A percentile compares a stretch with the other conserved stretches of the same genome.
Evolutionary conservation across 2,797 vertebrate genomes (phyloP).

Genomic region (Corythornis leucogaster): DNA sequence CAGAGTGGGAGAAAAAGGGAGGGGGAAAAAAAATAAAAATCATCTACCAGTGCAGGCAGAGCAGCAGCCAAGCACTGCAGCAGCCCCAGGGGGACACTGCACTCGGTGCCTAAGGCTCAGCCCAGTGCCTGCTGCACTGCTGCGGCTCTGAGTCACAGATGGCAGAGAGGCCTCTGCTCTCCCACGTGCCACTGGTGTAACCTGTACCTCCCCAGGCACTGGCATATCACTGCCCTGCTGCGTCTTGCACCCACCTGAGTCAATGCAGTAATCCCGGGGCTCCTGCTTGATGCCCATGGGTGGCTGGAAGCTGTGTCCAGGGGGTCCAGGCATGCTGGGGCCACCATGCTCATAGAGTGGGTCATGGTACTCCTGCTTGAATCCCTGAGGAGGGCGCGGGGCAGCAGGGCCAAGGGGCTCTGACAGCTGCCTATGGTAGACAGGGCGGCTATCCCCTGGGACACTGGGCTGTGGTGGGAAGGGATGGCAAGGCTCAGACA

Average conservation of each 20-base stretch:
- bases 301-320: conserved; percentile 84
- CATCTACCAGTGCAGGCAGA: neutral
- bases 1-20: no score
- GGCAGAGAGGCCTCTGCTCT: neutral
- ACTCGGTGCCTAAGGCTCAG: accelerated
- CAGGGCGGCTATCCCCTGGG: conserved; percentile 85
- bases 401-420: conserved; percentile 88
- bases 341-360: conserved; percentile 90
- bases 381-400: conserved; percentile 86
- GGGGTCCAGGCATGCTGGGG: conserved; percentile 79
- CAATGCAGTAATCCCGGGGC: conserved; percentile 94
- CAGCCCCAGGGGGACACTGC: neutral
- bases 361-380: conserved; percentile 94
- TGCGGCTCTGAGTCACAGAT: accelerated
- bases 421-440: conserved; percentile 94
- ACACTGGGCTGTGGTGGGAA: conserved; percentile 84
- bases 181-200: accelerated
- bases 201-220: accelerated
- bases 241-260: conserved; percentile 85
- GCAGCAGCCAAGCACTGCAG: accelerated
- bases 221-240: accelerated
- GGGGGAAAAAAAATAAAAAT: neutral
- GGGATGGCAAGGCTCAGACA: conserved; percentile 88
- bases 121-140: accelerated
- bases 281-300: conserved; percentile 95